Conservation (phyloP, 92 coral and sea anemone species). For the Muricea muricata region DNA sequence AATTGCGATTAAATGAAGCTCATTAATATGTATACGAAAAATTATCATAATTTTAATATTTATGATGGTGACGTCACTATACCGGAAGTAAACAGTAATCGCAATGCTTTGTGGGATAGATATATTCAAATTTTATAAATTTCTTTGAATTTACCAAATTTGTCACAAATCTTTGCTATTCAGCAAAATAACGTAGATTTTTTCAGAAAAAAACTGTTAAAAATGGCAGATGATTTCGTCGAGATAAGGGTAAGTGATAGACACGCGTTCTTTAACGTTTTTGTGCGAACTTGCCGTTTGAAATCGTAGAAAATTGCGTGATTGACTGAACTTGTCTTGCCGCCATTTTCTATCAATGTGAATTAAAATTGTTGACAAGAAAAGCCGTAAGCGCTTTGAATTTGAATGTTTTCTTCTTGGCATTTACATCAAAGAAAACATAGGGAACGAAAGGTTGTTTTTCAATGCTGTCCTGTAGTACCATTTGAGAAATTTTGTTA, state of each 20-base stretch:
- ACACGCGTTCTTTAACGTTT: neutral
- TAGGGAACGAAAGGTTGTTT: too few species aligned
- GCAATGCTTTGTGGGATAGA: slow-evolving; percentile 7
- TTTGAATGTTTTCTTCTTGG: too few species aligned
- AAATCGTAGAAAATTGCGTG: neutral
- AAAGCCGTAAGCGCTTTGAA: too few species aligned
- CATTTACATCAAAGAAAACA: neutral
- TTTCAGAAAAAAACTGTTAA: neutral
- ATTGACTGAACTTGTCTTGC: neutral
- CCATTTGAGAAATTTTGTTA: neutral
- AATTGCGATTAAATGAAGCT: neutral
- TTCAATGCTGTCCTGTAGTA: neutral
- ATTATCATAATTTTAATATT: too few species aligned
- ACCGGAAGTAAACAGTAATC: neutral
- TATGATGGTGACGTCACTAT: neutral
- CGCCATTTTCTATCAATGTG: neutral
- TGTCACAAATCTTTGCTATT: neutral
- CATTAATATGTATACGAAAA: neutral
- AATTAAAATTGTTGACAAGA: too few species aligned
- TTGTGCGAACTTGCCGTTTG: neutral
- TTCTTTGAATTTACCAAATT: neutral
- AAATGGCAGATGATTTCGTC: slow-evolving; percentile 40
- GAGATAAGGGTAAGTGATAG: slow-evolving; percentile 35
- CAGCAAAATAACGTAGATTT: neutral
- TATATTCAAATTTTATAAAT: neutral